Base-by-base conservation (phyloP, 2,113 vertebrate species). In the Microcebus jonahi region DNA sequence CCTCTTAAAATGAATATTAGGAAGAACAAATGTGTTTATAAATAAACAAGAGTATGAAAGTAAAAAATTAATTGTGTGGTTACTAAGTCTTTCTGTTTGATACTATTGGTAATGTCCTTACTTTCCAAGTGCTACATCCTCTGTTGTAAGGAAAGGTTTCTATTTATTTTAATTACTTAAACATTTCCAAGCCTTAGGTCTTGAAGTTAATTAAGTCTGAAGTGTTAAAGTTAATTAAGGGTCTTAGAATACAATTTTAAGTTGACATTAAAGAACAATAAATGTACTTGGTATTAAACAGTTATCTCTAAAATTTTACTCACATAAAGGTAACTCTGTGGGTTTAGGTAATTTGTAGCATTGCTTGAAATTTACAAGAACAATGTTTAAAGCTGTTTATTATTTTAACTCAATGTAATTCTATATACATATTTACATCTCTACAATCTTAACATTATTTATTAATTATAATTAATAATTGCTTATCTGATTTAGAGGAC, bases 131-230 rank as follows among this genome's bases (percentile, higher is more conserved):
- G 8, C 39, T 27, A 65, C 7, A 45, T 63, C 3, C n/a, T 88
- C n/a, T 77, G 34, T 88, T 88, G 50, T 36, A 80, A 94, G 42
- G 42, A 95, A 39, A 61, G 45, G 29, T 87, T 96, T 92, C 88
- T 96, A 91, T 97, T 97, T 94, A 94, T 89, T 97, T 96, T 97
- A 97, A 97, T 95, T 92, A 91, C 71, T 88, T 73, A 94, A 95
- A 95, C 73, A 86, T 79, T 96, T 96, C 71, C 45, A 88, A 96
- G 82, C 85, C 76, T 94, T 95, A 94, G 95, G 91, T 94, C n/a
- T 77, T 94, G 95, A 96, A 97, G 95, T 93, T 97, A 97, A 97
- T 97, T 97, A 96, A 97, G 93, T 95, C 91, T 95, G 48, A 97
- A 97, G 87, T 89, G 68, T 95, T 97, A 95, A 79, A 94, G 85